phyloP scores from a whole-genome alignment of 2,888 invertebrate genomes.

The Eilema caniola region DNA sequence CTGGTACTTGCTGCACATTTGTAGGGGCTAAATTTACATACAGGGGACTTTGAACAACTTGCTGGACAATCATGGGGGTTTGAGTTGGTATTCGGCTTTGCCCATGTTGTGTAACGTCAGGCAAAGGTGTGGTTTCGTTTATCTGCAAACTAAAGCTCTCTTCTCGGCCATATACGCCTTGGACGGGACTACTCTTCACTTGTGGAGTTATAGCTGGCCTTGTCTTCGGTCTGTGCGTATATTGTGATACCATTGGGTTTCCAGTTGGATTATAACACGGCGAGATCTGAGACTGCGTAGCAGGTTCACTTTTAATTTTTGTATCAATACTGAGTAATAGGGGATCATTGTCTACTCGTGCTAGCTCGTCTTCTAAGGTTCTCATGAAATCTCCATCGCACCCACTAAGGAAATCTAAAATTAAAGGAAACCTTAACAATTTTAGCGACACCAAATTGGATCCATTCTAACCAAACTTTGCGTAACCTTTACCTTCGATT shows the following conservation, averaged over 20 bases:
- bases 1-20: constrained; percentile 71
- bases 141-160: constrained; percentile 69
- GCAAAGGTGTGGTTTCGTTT: constrained; percentile 61
- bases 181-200: constrained; percentile 69
- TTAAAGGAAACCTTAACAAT: constrained; percentile 31
- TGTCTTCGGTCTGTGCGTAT: constrained; percentile 63
- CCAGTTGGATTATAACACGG: constrained; percentile 69
- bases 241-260: constrained; percentile 79
- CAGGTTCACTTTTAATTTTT: constrained; percentile 62
- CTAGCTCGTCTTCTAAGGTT: constrained; percentile 79
- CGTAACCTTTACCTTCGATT: constrained; percentile 88
- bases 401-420: constrained; percentile 89
- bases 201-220: constrained; percentile 49
- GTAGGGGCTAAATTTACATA: constrained; percentile 78
- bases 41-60: constrained; percentile 77
- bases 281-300: constrained; percentile 68
- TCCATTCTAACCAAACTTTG: constrained; percentile 14
- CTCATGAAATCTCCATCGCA: constrained; percentile 90
- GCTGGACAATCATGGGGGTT: constrained; percentile 77
- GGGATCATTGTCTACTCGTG: constrained; percentile 71
- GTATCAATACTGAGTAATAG: constrained; percentile 71
- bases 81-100: constrained; percentile 60
- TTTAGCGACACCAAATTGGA: constrained; percentile 24
- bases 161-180: constrained; percentile 67
- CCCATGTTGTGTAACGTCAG: constrained; percentile 72